Conservation (phyloP, 2,113 vertebrate species). For the Laticauda laticaudata region DNA sequence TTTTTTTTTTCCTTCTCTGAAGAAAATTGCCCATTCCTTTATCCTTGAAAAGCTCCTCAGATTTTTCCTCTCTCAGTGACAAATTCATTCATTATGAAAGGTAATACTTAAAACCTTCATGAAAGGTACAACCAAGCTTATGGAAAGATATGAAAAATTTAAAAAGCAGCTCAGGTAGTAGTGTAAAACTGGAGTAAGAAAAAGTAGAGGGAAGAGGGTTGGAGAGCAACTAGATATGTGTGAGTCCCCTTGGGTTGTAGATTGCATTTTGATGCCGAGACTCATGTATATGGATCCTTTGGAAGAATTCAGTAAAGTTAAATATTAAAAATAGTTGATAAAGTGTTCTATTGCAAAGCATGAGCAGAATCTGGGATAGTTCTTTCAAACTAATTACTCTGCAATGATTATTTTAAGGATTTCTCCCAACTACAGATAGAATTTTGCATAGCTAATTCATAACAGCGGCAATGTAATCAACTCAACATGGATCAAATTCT, state of each 20-base stretch:
- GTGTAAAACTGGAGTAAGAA: neutral
- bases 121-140: neutral
- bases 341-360: neutral
- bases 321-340: neutral
- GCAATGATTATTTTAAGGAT: neutral
- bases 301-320: neutral
- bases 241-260: neutral
- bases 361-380: neutral
- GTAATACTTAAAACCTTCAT: accelerated
- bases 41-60: neutral
- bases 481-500: neutral
- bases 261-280: neutral
- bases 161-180: neutral
- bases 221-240: neutral
- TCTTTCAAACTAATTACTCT: neutral
- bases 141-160: neutral
- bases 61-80: neutral
- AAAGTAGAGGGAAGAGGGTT: neutral
- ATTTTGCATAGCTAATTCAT: neutral
- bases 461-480: neutral
- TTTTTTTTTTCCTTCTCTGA: neutral
- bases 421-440: neutral
- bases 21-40: accelerated
- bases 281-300: neutral
- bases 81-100: neutral